A percentile compares a stretch with the other conserved stretches of the same genome.
These are phyloP conservation scores for Montipora cactus DNA, from an alignment of 64 coral and sea anemone species.

Conservation along the genomic window DNA sequence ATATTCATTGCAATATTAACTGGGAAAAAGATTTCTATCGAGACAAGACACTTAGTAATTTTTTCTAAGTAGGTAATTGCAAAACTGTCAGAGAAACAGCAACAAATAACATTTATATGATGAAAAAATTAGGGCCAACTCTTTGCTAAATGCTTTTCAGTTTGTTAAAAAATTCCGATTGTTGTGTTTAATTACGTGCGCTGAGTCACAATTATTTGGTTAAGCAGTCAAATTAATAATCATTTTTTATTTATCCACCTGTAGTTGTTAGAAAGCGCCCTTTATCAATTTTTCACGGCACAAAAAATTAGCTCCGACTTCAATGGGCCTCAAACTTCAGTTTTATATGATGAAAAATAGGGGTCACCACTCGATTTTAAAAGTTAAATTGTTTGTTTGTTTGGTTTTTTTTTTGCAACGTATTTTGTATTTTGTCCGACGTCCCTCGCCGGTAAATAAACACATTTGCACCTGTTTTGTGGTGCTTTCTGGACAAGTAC, in stretches of 20 bases:
- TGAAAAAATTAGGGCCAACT: background rate
- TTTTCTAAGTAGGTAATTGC: background rate
- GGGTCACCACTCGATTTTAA: too few species aligned
- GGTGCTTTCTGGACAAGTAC: too few species aligned
- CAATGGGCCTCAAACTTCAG: too few species aligned
- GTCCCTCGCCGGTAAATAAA: too few species aligned
- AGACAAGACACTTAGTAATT: background rate
- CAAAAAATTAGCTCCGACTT: too few species aligned
- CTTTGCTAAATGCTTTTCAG: conserved; percentile 5
- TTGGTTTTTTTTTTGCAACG: background rate
- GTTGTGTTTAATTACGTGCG: background rate
- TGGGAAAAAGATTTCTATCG: background rate
- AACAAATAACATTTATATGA: background rate
- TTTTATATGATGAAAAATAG: too few species aligned
- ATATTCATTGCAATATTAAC: background rate
- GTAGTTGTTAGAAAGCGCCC: background rate
- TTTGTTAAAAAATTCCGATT: background rate
- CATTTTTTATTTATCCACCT: background rate
- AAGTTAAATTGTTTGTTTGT: too few species aligned
- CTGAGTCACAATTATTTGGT: background rate
- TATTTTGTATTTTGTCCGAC: background rate
- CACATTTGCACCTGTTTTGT: too few species aligned
- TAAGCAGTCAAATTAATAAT: background rate
- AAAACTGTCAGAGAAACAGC: background rate
- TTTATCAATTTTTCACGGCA: too few species aligned